Percentiles rank a stretch among this genome's conserved stretches.
phyloP scores from a whole-genome alignment of 2,113 vertebrate species.

The Taxidea taxus region DNA sequence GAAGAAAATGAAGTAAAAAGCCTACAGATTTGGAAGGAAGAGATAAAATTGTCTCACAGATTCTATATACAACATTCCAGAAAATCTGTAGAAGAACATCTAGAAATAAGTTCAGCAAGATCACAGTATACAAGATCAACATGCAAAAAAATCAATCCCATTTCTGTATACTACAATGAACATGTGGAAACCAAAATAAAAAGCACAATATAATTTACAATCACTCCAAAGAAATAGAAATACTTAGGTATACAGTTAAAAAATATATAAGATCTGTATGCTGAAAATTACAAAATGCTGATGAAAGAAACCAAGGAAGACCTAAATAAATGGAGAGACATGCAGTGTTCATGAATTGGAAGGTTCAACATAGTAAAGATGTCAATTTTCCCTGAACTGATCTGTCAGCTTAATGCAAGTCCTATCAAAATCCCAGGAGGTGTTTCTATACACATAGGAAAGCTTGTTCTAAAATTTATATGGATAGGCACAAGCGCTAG shows the following conservation, averaged over 20 bases:
- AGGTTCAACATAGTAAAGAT: not conserved
- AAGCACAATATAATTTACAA: not conserved
- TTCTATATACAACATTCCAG: not conserved
- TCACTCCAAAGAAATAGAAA: not conserved
- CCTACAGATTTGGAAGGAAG: not conserved
- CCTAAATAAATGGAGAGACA: not conserved
- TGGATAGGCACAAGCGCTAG: not conserved
- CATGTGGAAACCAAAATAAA: not conserved
- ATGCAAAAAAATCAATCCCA: not conserved
- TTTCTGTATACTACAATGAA: not conserved
- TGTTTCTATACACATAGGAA: not conserved
- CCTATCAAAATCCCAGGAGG: not conserved
- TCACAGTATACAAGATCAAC: not conserved
- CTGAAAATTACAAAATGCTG: not conserved
- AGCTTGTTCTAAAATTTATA: slow-evolving; percentile 10
- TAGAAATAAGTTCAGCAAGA: not conserved
- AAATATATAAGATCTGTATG: not conserved
- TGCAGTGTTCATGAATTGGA: not conserved
- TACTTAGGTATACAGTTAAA: not conserved
- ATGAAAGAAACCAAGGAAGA: not conserved
- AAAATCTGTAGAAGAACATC: not conserved
- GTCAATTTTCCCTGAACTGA: not conserved
- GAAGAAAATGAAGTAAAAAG: not conserved
- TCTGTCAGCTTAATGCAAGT: not conserved
- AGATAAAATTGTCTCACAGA: not conserved